Conservation (phyloP, 2,888 invertebrate genomes). For the Platypus cylindrus region DNA sequence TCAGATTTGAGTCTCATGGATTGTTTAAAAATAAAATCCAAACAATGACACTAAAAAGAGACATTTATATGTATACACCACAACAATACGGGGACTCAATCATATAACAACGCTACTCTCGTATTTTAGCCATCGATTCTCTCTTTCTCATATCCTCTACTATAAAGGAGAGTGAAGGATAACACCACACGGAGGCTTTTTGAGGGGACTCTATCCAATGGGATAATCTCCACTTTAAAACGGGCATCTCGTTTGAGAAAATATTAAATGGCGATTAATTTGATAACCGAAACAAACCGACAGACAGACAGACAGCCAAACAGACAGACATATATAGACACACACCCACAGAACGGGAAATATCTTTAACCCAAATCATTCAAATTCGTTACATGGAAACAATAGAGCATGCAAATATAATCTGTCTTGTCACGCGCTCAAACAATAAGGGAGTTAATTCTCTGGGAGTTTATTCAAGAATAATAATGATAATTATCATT, state of each 20-base stretch:
- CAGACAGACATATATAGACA: not conserved
- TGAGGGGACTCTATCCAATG: not conserved
- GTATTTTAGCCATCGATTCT: no score
- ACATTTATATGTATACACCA: no score
- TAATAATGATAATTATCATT: no score
- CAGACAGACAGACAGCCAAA: no score
- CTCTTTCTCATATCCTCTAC: no score
- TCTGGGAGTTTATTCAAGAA: conserved; percentile 1
- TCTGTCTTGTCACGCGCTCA: conserved; percentile 1
- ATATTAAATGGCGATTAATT: conserved; percentile 2
- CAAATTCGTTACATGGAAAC: conserved; percentile 2
- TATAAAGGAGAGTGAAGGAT: no score
- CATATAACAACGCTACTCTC: no score
- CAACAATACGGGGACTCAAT: not conserved
- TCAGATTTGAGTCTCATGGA: no score
- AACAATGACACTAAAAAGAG: no score
- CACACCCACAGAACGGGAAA: no score
- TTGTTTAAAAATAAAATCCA: no score
- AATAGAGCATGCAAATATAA: not conserved
- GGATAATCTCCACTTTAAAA: not conserved
- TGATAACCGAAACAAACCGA: not conserved
- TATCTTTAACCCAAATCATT: conserved; percentile 2
- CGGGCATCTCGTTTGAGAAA: not conserved
- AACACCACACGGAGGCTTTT: conserved; percentile 1
- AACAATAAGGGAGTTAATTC: conserved; percentile 1